Base-by-base conservation (phyloP, 2,888 invertebrate species). In the Eumerus sabulonum region DNA sequence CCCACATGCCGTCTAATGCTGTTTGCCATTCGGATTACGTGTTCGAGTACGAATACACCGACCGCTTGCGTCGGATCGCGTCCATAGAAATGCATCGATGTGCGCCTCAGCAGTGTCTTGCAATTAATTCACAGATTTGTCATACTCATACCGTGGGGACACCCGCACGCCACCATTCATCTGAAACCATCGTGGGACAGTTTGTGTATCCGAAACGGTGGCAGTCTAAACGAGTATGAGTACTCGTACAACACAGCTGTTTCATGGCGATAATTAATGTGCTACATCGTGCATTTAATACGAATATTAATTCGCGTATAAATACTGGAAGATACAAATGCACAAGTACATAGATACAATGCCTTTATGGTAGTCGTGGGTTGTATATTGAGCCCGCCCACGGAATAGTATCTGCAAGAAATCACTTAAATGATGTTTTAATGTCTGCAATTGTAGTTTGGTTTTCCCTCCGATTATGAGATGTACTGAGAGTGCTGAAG, bases 61-160 rank as follows among this genome's bases (percentile, higher is more conserved):
- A 53, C 45, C 51, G 59, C n/a, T 18, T 51, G 45, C 70, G 53
- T 68, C 45, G 51, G 19, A 7, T 27, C 27, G 27, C 7, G 3
- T 27, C 27, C 27, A 27, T 27, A 27, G 3, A 27, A n/a, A 27
- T 27, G 27, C 27, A 27, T 27, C 27, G 27, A 27, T 18, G 56
- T 50, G 62, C 50, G 42, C 17, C 66, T 66, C 27, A 45, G 48
- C 42, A 13, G 40, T 42, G 45, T 73, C 53, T 66, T 66, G 76
- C 76, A 68, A 76, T 76, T 76, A 76, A 71, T 76, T 59, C 76
- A 35, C 63, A 76, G 76, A 76, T 76, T 76, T 70, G 76, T 76
- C 70, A 76, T 60, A 76, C 76, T 70, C 70, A 66, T 71, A 64
- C 64, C 38, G 44, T 42, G 42, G 60, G 59, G 64, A 66, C 76